phyloP scores from a whole-genome alignment of 1,140 invertebrate species.

The Drosophila athabasca region DNA sequence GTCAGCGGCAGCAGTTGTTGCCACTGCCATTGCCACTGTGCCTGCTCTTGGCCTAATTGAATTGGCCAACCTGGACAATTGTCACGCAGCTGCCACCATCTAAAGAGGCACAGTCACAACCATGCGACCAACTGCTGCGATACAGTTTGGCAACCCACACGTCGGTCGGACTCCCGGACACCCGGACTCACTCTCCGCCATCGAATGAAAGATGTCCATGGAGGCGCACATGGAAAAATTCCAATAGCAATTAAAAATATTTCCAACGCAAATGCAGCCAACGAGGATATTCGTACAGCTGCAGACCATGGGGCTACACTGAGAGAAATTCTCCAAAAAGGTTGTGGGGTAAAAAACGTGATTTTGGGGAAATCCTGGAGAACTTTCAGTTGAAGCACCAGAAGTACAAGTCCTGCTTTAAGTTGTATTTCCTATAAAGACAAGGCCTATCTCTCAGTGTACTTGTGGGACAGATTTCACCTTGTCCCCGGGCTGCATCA shows the following conservation, averaged over 20 bases:
- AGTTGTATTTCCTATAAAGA: too few relatives aligned
- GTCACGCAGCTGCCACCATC: slow-evolving; percentile 41
- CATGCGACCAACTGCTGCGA: slow-evolving; percentile 41
- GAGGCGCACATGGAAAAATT: slow-evolving; percentile 70
- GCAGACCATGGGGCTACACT: slow-evolving; percentile 27
- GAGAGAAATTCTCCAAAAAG: slow-evolving; percentile 6
- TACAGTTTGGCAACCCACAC: slow-evolving; percentile 77
- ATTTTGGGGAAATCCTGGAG: too few relatives aligned
- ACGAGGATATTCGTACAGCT: slow-evolving; percentile 29
- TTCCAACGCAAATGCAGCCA: slow-evolving; percentile 76
- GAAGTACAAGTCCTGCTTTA: too few relatives aligned
- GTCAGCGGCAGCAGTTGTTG: slow-evolving; percentile 61
- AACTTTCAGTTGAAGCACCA: too few relatives aligned
- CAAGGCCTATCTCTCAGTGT: slow-evolving; percentile 4
- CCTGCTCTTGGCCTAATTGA: slow-evolving; percentile 34
- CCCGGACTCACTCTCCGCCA: slow-evolving; percentile 1
- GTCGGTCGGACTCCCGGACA: slow-evolving; percentile 22
- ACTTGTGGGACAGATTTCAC: slow-evolving; percentile 43
- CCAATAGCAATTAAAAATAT: slow-evolving; percentile 82
- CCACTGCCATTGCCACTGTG: background rate
- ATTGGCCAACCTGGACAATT: slow-evolving; percentile 37
- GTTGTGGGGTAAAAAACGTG: too few relatives aligned
- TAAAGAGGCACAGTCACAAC: slow-evolving; percentile 41
- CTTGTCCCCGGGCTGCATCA: slow-evolving; percentile 35
- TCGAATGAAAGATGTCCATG: slow-evolving; percentile 73